Evolutionary conservation across 2,113 vertebrate species (phyloP).

Genomic region (Athene cunicularia): DNA sequence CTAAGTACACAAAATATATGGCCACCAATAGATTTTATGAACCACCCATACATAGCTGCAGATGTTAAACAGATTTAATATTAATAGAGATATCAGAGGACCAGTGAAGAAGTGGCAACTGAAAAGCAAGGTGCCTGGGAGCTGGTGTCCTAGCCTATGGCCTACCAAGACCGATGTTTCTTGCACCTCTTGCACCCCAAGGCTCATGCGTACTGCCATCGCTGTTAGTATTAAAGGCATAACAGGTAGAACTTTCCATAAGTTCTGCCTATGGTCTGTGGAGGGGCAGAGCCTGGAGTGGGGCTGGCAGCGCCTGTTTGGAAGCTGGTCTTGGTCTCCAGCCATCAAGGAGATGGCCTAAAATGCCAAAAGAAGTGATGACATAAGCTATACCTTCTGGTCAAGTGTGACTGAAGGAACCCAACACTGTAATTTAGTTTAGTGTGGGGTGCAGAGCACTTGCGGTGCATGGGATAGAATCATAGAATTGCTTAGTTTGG

Average conservation of each 20-base stretch:
- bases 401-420: rapidly evolving
- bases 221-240: not conserved
- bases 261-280: not conserved
- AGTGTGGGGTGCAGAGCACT: not conserved
- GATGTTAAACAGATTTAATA: not conserved
- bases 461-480: not conserved
- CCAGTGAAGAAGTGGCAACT: not conserved
- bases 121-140: too few relatives aligned
- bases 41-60: not conserved
- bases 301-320: rapidly evolving
- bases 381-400: not conserved
- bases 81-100: not conserved
- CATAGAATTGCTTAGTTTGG: too few relatives aligned
- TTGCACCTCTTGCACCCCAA: not conserved
- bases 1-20: not conserved
- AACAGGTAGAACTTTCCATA: not conserved
- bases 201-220: not conserved
- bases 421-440: rapidly evolving
- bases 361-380: not conserved
- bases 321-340: not conserved
- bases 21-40: not conserved
- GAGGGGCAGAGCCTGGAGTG: not conserved
- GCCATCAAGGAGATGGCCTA: not conserved
- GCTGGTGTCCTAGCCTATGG: not conserved
- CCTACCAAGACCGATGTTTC: not conserved